Evolutionary conservation across 2,888 invertebrate species (phyloP).

Genomic region (Deilephila elpenor): DNA sequence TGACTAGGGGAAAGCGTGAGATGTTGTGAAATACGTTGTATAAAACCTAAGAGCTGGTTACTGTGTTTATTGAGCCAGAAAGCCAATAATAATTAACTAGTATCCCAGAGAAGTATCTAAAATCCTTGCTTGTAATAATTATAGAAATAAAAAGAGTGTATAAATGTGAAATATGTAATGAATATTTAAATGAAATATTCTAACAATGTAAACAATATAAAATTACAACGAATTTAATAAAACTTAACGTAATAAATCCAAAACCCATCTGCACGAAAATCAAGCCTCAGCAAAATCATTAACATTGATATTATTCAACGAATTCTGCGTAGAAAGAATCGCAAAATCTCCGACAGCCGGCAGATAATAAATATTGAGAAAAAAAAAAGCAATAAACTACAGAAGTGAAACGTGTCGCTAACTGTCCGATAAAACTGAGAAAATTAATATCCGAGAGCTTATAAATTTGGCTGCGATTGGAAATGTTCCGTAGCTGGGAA

Average conservation of each 20-base stretch:
- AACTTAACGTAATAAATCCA: background rate
- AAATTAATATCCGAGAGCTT: conserved; percentile 20
- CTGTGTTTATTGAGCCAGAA: too few relatives aligned
- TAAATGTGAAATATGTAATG: too few relatives aligned
- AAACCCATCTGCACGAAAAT: background rate
- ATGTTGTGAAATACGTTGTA: too few relatives aligned
- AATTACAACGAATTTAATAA: background rate
- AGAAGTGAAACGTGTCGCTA: conserved; percentile 24
- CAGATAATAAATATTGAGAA: conserved; percentile 26
- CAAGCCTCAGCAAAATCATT: background rate
- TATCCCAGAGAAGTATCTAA: too few relatives aligned
- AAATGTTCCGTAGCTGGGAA: conserved; percentile 5
- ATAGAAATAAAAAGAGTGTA: too few relatives aligned
- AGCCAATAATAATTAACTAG: too few relatives aligned
- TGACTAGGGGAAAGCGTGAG: too few relatives aligned
- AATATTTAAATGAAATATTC: too few relatives aligned
- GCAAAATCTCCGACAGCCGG: conserved; percentile 3
- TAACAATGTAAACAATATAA: too few relatives aligned
- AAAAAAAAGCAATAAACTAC: conserved; percentile 23
- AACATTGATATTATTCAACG: conserved; percentile 19
- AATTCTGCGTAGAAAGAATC: conserved; percentile 15
- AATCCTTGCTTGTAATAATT: too few relatives aligned
- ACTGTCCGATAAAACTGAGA: conserved; percentile 23
- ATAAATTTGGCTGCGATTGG: conserved; percentile 17
- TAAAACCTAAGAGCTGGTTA: too few relatives aligned